phyloP scores from a whole-genome alignment of 2,888 invertebrate genomes.

The Pimpla rufipes region DNA sequence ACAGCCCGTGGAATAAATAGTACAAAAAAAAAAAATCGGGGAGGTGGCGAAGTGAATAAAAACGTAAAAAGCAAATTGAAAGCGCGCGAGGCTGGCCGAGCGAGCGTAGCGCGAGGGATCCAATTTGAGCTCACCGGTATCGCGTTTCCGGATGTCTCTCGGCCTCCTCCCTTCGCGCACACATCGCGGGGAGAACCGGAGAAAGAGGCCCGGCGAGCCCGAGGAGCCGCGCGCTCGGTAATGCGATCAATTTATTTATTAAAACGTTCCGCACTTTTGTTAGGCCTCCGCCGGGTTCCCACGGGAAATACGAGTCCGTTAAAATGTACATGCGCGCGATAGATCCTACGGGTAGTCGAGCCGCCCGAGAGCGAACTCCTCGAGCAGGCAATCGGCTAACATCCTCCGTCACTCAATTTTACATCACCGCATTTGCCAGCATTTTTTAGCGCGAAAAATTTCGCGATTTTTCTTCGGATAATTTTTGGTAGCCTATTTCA shows the following conservation, averaged over 20 bases:
- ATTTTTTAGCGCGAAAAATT: not conserved
- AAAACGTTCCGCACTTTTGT: slow-evolving; percentile 79
- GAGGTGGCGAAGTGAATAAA: slow-evolving; percentile 14
- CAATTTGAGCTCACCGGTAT: slow-evolving; percentile 73
- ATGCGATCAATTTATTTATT: slow-evolving; percentile 82
- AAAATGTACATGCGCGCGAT: slow-evolving; percentile 68
- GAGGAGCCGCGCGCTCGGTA: slow-evolving; percentile 65
- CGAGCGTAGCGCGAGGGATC: slow-evolving; percentile 74
- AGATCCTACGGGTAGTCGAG: slow-evolving; percentile 21
- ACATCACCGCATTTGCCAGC: not conserved
- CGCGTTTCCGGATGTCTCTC: slow-evolving; percentile 77
- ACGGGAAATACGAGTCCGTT: slow-evolving; percentile 80
- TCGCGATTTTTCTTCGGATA: not conserved
- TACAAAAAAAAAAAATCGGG: slow-evolving; percentile 20
- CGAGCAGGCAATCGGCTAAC: not conserved
- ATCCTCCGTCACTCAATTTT: not conserved
- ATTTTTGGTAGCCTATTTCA: not conserved
- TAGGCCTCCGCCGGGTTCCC: slow-evolving; percentile 75
- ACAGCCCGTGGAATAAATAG: not conserved
- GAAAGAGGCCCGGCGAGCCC: slow-evolving; percentile 43
- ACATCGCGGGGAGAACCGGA: slow-evolving; percentile 23
- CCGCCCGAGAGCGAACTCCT: not conserved
- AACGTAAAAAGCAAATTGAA: slow-evolving; percentile 42
- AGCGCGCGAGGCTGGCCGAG: slow-evolving; percentile 66
- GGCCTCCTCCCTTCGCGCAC: slow-evolving; percentile 23